phyloP scores from a whole-genome alignment of 2,888 invertebrate species.

The Aphodius sticticus region DNA sequence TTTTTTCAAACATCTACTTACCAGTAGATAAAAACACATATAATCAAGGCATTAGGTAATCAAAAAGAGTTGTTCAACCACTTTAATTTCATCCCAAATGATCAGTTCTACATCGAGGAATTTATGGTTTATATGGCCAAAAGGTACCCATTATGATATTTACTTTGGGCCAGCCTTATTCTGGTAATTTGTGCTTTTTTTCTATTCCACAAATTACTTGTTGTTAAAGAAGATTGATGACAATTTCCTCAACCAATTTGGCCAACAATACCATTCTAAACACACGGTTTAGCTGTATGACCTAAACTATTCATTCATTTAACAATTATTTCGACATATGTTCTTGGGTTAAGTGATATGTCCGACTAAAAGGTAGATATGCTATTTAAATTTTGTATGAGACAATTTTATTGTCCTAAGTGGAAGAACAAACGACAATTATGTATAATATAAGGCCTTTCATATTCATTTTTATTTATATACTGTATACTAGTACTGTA shows the following conservation, averaged over 20 bases:
- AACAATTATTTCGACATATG: neutral
- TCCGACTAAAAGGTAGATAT: neutral
- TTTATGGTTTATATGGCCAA: neutral
- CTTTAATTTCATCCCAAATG: neutral
- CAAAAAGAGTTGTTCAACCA: neutral
- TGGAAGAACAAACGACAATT: neutral
- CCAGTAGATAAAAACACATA: neutral
- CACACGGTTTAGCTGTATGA: neutral
- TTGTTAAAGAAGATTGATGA: neutral
- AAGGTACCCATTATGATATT: neutral
- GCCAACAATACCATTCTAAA: neutral
- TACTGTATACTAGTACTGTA: neutral
- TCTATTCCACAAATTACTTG: neutral
- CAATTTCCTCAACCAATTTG: neutral
- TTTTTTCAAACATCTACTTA: neutral
- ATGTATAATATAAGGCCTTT: neutral
- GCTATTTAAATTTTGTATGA: neutral
- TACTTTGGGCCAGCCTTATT: neutral
- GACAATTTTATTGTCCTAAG: neutral
- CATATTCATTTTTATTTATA: neutral
- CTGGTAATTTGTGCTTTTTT: neutral
- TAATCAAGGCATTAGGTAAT: neutral
- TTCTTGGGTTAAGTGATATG: neutral
- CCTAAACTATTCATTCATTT: neutral
- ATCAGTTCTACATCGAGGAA: neutral